phyloP scores from a whole-genome alignment of 2,797 vertebrate species.

The Strix occidentalis region DNA sequence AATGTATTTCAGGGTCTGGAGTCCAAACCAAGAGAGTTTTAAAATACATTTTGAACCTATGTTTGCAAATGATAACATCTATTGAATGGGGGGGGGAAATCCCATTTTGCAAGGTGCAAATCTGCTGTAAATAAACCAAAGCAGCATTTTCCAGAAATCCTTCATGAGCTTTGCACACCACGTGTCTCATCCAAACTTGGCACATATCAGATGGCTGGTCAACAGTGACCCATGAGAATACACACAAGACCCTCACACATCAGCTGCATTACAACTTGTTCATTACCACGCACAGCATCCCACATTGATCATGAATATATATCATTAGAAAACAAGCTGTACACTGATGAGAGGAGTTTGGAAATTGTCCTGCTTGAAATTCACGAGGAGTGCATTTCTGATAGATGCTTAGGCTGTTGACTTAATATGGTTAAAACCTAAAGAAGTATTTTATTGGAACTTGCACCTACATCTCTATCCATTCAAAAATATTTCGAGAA shows the following conservation, averaged over 20 bases:
- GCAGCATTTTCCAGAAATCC: not conserved
- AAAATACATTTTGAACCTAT: not conserved
- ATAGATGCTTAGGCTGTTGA: not conserved
- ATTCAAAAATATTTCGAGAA: not conserved
- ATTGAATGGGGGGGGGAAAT: not conserved
- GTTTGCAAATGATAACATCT: not conserved
- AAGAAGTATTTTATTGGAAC: not conserved
- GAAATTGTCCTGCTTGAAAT: slow-evolving; percentile 37
- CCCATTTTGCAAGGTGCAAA: not conserved
- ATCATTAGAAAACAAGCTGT: slow-evolving; percentile 35
- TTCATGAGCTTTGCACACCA: not conserved
- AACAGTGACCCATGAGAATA: slow-evolving; percentile 47
- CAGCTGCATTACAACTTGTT: slow-evolving; percentile 61
- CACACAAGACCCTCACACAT: slow-evolving; percentile 38
- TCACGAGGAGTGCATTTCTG: not conserved
- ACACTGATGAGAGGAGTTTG: slow-evolving; percentile 23
- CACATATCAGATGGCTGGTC: slow-evolving; percentile 43
- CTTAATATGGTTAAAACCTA: not conserved
- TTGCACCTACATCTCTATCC: not conserved
- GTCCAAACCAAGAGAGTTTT: not conserved
- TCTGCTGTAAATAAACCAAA: slow-evolving; percentile 9
- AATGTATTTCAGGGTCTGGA: not conserved
- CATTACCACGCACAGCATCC: slow-evolving; percentile 63
- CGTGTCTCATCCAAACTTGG: not conserved
- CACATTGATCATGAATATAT: slow-evolving; percentile 58